A percentile compares a stretch with the other conserved stretches of the same genome.
Evolutionary conservation across 2,113 vertebrate genomes (phyloP).

Genomic region (Pseudonaja textilis): DNA sequence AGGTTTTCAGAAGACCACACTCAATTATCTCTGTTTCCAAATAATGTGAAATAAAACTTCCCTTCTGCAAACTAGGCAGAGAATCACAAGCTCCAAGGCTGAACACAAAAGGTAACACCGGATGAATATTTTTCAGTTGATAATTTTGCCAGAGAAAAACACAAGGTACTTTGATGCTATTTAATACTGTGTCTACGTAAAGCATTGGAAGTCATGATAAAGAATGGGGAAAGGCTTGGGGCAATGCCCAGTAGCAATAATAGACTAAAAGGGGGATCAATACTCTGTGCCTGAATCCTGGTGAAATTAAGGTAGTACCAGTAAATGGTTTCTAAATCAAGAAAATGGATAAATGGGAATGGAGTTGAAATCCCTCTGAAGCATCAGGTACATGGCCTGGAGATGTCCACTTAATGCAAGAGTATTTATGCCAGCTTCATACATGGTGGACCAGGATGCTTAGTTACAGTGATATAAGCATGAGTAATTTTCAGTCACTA

Average conservation of each 20-base stretch:
- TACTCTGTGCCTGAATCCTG: background rate
- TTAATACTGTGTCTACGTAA: background rate
- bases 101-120: background rate
- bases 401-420: background rate
- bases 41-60: background rate
- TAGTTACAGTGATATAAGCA: background rate
- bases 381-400: background rate
- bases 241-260: background rate
- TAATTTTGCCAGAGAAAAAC: background rate
- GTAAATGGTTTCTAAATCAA: background rate
- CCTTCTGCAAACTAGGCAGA: background rate
- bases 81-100: background rate
- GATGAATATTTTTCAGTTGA: background rate
- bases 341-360: background rate
- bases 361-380: background rate
- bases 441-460: background rate
- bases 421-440: background rate
- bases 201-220: background rate
- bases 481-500: background rate
- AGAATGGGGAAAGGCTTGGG: background rate
- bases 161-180: background rate
- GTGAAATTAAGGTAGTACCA: background rate
- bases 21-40: background rate
- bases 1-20: constrained; percentile 10
- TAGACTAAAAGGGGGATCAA: background rate